phyloP scores from a whole-genome alignment of 2,113 vertebrate genomes.

The Opisthocomus hoazin region DNA sequence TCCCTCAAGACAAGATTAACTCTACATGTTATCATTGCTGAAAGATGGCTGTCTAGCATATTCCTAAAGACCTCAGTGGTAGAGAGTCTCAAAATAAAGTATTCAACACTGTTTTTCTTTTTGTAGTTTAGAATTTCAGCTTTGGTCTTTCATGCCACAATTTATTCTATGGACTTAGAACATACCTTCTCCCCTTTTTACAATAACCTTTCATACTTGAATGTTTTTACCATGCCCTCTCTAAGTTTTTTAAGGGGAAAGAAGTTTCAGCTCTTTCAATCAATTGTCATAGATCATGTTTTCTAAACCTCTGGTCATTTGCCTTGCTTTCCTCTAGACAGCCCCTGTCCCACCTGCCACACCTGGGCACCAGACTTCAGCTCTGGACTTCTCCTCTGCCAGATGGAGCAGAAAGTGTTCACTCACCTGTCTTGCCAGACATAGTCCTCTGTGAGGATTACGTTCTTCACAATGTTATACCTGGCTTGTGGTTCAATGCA shows the following conservation, averaged over 20 bases:
- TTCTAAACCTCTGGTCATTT: not conserved
- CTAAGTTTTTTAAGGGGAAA: not conserved
- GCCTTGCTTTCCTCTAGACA: not conserved
- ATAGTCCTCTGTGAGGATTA: not conserved
- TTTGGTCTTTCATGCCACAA: not conserved
- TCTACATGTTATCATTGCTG: not conserved
- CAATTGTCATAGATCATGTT: not conserved
- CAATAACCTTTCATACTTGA: not conserved
- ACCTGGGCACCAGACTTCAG: not conserved
- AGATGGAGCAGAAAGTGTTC: not conserved
- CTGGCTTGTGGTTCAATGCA: not conserved
- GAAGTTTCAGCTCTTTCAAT: not conserved
- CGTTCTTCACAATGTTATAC: not conserved
- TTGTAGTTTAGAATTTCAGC: not conserved
- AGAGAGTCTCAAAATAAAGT: not conserved
- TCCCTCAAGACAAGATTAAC: not conserved
- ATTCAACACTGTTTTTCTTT: not conserved
- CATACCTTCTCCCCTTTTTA: not conserved
- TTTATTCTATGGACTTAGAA: not conserved
- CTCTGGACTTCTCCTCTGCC: not conserved
- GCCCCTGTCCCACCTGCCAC: not conserved
- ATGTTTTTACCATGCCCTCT: not conserved
- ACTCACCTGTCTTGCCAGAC: fast-evolving
- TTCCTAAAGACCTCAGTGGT: not conserved
- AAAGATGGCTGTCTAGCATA: not conserved